Conservation (phyloP, 2,797 vertebrate genomes). For the Babyrousa celebensis region DNA sequence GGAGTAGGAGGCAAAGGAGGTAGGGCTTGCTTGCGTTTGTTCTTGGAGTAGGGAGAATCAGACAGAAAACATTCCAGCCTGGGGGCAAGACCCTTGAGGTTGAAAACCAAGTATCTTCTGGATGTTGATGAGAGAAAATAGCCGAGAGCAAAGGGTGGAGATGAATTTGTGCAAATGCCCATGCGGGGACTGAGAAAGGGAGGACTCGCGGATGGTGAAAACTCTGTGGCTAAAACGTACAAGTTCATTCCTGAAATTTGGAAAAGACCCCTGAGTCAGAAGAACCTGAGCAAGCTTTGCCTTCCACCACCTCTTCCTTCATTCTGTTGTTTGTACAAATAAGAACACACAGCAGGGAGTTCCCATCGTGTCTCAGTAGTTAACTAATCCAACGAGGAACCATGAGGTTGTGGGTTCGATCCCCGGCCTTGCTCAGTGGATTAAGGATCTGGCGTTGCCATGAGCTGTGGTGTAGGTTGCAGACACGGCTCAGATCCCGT, state of each 20-base stretch:
- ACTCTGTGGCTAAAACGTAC: rapidly evolving
- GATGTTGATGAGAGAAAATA: not conserved
- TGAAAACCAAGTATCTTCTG: not conserved
- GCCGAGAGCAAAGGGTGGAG: not conserved
- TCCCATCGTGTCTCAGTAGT: not conserved
- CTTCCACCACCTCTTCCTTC: not conserved
- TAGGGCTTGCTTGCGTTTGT: not conserved
- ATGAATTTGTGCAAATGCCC: not conserved
- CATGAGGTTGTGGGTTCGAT: not conserved
- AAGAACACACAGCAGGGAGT: no score
- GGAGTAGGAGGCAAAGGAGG: no score
- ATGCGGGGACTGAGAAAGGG: not conserved
- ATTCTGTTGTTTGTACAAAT: rapidly evolving
- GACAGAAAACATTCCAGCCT: no score
- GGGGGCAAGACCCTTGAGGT: not conserved
- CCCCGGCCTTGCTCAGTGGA: no score
- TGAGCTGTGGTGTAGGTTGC: no score
- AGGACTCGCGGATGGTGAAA: not conserved
- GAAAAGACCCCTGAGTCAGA: not conserved
- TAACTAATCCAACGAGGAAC: not conserved
- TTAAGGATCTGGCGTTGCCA: no score
- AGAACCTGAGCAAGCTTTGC: not conserved
- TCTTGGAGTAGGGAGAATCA: not conserved
- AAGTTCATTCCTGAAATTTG: not conserved
- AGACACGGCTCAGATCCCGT: no score